Percentiles rank a stretch among this genome's conserved stretches.
Evolutionary conservation across 2,113 vertebrate genomes (phyloP).

Genomic region (Micromys minutus): DNA sequence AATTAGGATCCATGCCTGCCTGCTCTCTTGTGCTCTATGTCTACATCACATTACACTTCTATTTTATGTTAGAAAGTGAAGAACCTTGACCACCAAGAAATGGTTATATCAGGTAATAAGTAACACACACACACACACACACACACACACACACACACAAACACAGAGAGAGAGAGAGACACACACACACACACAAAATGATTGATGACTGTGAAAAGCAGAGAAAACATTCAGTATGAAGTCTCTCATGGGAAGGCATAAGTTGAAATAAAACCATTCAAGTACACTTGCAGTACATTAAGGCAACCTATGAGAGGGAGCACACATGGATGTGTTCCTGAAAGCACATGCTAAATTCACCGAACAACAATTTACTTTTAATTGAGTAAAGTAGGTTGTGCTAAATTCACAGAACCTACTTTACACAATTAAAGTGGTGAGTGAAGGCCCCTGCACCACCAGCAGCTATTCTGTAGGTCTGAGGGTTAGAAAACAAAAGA

Average conservation of each 20-base stretch:
- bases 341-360: background rate
- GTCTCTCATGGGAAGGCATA: background rate
- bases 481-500: too few species aligned
- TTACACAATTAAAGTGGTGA: accelerated
- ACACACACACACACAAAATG: background rate
- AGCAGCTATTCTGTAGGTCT: too few species aligned
- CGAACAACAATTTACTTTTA: too few species aligned
- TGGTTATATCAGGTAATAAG: background rate
- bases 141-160: too few species aligned
- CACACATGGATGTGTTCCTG: background rate
- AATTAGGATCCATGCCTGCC: background rate
- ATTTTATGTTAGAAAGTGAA: background rate
- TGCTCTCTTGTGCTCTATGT: background rate
- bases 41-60: background rate
- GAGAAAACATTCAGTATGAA: background rate
- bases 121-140: background rate
- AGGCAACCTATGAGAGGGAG: background rate
- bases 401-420: background rate
- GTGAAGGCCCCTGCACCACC: too few species aligned
- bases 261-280: background rate
- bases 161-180: too few species aligned
- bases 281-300: background rate
- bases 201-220: background rate
- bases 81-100: background rate
- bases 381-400: too few species aligned